Percentiles rank a stretch among this genome's conserved stretches.
Conservation (phyloP, 2,113 vertebrate species). For the Grallaria varia region DNA sequence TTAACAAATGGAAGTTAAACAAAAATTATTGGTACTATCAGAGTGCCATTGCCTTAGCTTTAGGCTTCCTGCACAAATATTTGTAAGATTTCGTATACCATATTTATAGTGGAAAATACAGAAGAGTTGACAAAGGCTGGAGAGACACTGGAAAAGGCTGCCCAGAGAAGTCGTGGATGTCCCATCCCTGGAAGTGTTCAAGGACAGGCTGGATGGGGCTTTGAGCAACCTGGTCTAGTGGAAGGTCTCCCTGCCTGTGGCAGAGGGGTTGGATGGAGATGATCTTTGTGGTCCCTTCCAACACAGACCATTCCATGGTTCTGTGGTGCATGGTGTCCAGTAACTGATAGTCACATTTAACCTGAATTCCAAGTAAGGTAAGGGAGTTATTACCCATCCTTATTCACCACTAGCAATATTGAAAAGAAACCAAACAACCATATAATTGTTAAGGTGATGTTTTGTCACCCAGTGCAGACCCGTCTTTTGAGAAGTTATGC, state of each 20-base stretch:
- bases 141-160: accelerated
- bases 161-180: not conserved
- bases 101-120: not conserved
- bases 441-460: not conserved
- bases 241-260: not conserved
- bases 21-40: not conserved
- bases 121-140: not conserved
- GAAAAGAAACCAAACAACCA: not conserved
- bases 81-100: not conserved
- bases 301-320: not conserved
- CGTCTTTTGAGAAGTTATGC: not conserved
- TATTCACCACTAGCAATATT: not conserved
- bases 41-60: not conserved
- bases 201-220: not conserved
- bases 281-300: not conserved
- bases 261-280: not conserved
- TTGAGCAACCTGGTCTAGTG: not conserved
- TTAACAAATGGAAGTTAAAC: not conserved
- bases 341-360: not conserved
- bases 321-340: not conserved
- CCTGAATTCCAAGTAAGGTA: not conserved
- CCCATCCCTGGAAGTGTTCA: not conserved
- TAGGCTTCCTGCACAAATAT: not conserved
- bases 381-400: not conserved
- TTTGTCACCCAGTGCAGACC: not conserved